A percentile compares a stretch with the other conserved stretches of the same genome.
These are phyloP conservation scores for Hipposideros larvatus DNA, from an alignment of 2,797 vertebrate genomes.

Conservation along the genomic window DNA sequence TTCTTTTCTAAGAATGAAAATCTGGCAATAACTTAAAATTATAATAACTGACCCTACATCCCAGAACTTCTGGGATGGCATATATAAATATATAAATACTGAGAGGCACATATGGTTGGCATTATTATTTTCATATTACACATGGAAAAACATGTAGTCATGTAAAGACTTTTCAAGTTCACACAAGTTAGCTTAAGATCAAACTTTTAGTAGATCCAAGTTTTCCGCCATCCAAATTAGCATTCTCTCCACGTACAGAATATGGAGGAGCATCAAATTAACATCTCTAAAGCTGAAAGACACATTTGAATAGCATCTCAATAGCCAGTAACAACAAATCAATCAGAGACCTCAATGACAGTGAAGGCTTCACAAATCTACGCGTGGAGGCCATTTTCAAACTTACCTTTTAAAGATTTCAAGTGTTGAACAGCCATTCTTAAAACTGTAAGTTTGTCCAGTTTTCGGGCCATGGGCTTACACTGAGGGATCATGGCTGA, in stretches of 20 bases:
- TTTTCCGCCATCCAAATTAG: neutral
- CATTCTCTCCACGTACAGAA: neutral
- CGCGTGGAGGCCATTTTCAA: neutral
- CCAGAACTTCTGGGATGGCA: neutral
- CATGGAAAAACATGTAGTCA: neutral
- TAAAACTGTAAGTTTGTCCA: constrained; percentile 97
- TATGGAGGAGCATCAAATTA: neutral
- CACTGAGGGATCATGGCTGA: constrained; percentile 97
- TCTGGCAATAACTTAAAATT: neutral
- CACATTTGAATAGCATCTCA: neutral
- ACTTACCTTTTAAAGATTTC: constrained; percentile 94
- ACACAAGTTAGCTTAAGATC: neutral
- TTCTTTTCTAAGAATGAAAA: neutral
- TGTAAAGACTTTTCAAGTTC: neutral
- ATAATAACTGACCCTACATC: neutral
- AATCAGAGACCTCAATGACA: neutral
- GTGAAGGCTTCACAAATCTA: neutral
- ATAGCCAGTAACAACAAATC: neutral
- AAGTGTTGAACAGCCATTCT: constrained; percentile 97
- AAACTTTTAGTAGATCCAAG: neutral
- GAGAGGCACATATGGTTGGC: neutral
- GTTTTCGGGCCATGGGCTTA: constrained; percentile 93
- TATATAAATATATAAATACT: neutral
- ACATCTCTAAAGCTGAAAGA: neutral
- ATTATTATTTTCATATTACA: neutral